A percentile compares a stretch with the other conserved stretches of the same genome.
Evolutionary conservation across 2,888 invertebrate species (phyloP).

Genomic region (Epirrita christyi): DNA sequence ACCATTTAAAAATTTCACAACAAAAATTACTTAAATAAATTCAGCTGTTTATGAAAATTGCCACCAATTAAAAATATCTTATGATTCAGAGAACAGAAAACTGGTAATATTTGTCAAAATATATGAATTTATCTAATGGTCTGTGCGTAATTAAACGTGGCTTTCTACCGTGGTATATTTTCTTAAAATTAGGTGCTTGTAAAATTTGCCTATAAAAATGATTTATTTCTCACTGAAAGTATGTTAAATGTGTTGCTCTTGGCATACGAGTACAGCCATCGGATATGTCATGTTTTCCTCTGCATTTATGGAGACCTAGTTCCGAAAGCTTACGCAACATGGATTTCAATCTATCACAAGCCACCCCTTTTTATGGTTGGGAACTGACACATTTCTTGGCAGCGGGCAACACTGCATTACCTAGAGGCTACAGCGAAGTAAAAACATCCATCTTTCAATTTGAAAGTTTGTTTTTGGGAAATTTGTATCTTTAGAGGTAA

Average conservation of each 20-base stretch:
- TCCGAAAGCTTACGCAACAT: slow-evolving; percentile 13
- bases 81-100: no score
- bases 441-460: slow-evolving; percentile 50
- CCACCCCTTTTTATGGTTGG: slow-evolving; percentile 23
- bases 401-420: slow-evolving; percentile 30
- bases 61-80: no score
- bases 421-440: slow-evolving; percentile 6
- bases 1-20: no score
- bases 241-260: not conserved
- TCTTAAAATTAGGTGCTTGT: no score
- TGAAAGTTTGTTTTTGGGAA: slow-evolving; percentile 43
- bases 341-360: slow-evolving; percentile 28
- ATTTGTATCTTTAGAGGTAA: slow-evolving; percentile 44
- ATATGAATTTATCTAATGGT: no score
- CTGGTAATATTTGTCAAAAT: no score
- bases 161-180: no score
- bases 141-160: no score
- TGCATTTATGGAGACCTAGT: slow-evolving; percentile 4
- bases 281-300: not conserved
- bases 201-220: no score
- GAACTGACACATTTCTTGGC: slow-evolving; percentile 39
- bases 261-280: not conserved
- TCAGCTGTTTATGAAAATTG: no score
- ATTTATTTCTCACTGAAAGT: no score
- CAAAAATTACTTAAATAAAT: no score